These are phyloP conservation scores for Crotalus horridus DNA, from an alignment of 2,113 vertebrate genomes.

Conservation along the genomic window DNA sequence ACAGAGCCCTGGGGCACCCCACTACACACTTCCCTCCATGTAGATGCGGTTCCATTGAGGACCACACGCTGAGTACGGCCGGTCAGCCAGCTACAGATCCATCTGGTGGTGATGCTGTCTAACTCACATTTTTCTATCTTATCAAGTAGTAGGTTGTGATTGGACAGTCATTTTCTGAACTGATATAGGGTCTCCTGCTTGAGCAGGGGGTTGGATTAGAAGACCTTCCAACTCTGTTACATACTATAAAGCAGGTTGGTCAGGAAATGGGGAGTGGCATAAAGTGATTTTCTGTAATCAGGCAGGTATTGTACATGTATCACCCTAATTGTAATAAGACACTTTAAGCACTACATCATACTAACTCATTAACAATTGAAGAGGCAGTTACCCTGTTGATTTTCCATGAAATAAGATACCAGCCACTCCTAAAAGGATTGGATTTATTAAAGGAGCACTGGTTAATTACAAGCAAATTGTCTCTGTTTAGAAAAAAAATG, in stretches of 20 bases:
- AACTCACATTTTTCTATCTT: too few relatives aligned
- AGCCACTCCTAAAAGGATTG: neutral
- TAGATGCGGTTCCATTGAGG: too few relatives aligned
- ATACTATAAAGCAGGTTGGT: neutral
- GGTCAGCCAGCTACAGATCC: too few relatives aligned
- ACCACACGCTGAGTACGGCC: too few relatives aligned
- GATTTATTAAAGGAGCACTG: neutral
- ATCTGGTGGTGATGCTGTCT: too few relatives aligned
- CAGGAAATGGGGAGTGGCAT: neutral
- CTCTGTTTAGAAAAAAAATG: neutral
- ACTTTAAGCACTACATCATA: neutral
- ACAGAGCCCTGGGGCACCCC: too few relatives aligned
- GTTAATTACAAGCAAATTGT: neutral
- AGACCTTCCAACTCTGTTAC: neutral
- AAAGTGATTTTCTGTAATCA: neutral
- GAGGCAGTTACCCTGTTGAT: neutral
- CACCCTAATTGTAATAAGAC: neutral
- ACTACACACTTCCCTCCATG: too few relatives aligned
- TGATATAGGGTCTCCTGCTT: neutral
- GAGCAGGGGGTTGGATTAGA: neutral
- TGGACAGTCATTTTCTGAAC: too few relatives aligned
- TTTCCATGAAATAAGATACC: neutral
- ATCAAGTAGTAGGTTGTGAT: too few relatives aligned
- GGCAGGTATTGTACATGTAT: neutral
- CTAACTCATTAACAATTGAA: neutral